Evolutionary conservation across 2,797 vertebrate species (phyloP), one percentile per base, ranked within the genome.

Genomic region (Siniperca undulata): DNA sequence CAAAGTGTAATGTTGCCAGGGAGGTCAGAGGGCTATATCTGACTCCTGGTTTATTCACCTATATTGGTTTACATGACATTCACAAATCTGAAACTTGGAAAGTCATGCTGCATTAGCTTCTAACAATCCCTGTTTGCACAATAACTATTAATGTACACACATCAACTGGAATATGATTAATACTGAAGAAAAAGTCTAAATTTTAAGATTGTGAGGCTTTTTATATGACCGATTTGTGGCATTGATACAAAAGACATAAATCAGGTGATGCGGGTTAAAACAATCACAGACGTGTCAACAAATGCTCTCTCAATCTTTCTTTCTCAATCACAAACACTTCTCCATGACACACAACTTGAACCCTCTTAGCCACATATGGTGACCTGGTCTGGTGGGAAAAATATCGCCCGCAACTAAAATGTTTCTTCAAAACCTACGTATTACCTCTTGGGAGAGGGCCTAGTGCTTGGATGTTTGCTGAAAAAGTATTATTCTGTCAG

Each of bases 401-500:
- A 71, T 38, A n/a, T 55, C 4, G 3, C 11, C 77, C 42, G 30
- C 46, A 50, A 59, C 36, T 55, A 73, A 76, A 74, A 64, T 22
- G 22, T 81, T 66, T 22, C 61, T 8, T 46, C 7, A 72, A 53
- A 79, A 52, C 10, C 42, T 0, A 22, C 50, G 8, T 52, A 17
- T 73, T 69, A 38, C 2, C 52, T 70, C 19, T 9, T 6, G 11
- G n/a, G 34, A 65, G 36, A 78, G 5, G 19, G 13, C 44, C 53
- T 2, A 0, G n/a, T 38, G 30, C 46, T 52, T 42, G 44, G 34
- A 72, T 78, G 30, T 55, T 13, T 24, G 12, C 30, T 66, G 46
- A 68, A 59, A 59, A 7, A 53, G n/a, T 3, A 67, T 69, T 22
- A 24, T 22, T 14, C 65, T 44, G 52, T 60, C 70, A 40, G 72